phyloP scores from a whole-genome alignment of 2,888 invertebrate species.

The Thera britannica region DNA sequence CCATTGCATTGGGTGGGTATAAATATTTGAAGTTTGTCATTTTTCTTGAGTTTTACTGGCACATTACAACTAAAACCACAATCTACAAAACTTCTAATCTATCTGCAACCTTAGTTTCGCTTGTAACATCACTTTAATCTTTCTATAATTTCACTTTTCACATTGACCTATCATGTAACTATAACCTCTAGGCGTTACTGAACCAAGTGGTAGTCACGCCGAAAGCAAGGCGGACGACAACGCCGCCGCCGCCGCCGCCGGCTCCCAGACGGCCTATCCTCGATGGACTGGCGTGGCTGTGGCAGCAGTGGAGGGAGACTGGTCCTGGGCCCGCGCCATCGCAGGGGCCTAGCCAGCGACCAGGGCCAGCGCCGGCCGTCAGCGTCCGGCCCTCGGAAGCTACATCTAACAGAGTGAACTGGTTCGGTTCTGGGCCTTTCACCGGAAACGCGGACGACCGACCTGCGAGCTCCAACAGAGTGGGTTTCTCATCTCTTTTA shows the following conservation, averaged over 20 bases:
- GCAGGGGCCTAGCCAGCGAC: slow-evolving; percentile 48
- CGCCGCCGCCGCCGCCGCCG: slow-evolving; percentile 66
- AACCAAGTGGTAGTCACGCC: slow-evolving; percentile 85
- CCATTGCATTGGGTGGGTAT: background rate
- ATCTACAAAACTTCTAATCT: slow-evolving; percentile 1
- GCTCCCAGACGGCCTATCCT: slow-evolving; percentile 79
- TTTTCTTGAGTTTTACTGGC: slow-evolving; percentile 4
- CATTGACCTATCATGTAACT: slow-evolving; percentile 57
- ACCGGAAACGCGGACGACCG: slow-evolving; percentile 77
- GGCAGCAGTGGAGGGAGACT: slow-evolving; percentile 85
- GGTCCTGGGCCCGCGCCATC: slow-evolving; percentile 66
- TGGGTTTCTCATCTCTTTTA: slow-evolving; percentile 80
- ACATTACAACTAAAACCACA: background rate
- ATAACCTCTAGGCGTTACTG: slow-evolving; percentile 82
- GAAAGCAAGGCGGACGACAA: slow-evolving; percentile 74
- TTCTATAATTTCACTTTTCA: slow-evolving; percentile 40
- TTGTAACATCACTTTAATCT: slow-evolving; percentile 37
- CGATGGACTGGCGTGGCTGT: slow-evolving; percentile 84
- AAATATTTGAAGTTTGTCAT: background rate
- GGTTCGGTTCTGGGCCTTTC: slow-evolving; percentile 82
- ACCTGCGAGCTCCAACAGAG: slow-evolving; percentile 72
- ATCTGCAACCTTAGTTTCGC: slow-evolving; percentile 7
- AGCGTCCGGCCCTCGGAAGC: slow-evolving; percentile 61
- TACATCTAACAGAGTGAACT: slow-evolving; percentile 69
- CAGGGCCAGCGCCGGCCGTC: slow-evolving; percentile 49